Conservation (phyloP, 2,113 vertebrate species). For the Rhipidura dahli region DNA sequence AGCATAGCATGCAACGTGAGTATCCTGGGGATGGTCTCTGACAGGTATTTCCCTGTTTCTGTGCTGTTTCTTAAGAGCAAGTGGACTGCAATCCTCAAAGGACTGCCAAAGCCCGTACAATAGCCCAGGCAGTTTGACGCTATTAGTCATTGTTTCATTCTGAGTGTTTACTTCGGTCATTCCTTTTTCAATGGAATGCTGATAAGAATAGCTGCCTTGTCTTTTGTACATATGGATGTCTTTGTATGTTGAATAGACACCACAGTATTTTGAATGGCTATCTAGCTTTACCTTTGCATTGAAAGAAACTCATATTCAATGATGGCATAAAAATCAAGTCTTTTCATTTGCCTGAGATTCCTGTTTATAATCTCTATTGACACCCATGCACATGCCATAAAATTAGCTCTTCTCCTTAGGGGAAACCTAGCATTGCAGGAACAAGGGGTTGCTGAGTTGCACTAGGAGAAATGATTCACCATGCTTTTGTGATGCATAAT, state of each 20-base stretch:
- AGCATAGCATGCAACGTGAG: neutral
- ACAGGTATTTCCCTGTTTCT: neutral
- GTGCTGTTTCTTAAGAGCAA: neutral
- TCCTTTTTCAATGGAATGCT: neutral
- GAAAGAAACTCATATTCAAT: neutral
- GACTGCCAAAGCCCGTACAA: neutral
- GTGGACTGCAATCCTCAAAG: neutral
- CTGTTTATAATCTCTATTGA: neutral
- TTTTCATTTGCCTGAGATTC: neutral
- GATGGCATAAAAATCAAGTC: neutral
- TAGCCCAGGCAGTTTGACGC: neutral
- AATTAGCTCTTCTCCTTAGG: neutral
- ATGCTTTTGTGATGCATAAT: neutral
- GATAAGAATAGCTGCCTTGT: neutral
- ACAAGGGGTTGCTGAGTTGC: neutral
- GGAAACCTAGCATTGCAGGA: neutral
- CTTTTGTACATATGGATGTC: neutral
- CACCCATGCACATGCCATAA: neutral
- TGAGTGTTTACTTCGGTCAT: neutral
- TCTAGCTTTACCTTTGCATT: neutral
- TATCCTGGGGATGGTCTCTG: neutral
- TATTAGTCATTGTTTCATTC: conserved; percentile 8
- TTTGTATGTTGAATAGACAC: neutral
- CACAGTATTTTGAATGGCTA: neutral
- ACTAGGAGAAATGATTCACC: neutral